phyloP scores from a whole-genome alignment of 2,113 vertebrate species.

The Eurystomus gularis region DNA sequence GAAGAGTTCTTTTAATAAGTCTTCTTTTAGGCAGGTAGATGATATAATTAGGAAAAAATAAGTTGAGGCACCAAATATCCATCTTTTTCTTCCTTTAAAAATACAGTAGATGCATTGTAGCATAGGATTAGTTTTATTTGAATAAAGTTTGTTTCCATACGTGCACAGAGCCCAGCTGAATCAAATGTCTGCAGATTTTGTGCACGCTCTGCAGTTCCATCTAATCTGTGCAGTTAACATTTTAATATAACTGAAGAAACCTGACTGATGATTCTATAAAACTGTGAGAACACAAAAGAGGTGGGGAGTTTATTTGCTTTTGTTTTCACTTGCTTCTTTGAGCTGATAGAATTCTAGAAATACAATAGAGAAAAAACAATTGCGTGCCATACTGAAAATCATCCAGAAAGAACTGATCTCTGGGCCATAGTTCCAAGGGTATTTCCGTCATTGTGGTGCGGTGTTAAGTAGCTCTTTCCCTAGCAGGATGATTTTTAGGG shows the following conservation, averaged over 20 bases:
- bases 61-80: not conserved
- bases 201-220: not conserved
- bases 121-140: not conserved
- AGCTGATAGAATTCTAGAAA: not conserved
- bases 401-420: not conserved
- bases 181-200: not conserved
- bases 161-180: not conserved
- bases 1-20: too few species aligned
- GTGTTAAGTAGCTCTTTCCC: not conserved
- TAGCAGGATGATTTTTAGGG: not conserved
- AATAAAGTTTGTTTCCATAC: not conserved
- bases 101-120: not conserved
- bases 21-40: not conserved
- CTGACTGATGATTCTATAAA: not conserved
- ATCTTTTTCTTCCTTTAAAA: not conserved
- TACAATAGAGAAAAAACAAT: not conserved
- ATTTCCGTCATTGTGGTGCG: not conserved
- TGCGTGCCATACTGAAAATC: not conserved
- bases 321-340: not conserved
- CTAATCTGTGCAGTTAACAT: not conserved
- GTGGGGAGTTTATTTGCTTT: not conserved
- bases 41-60: not conserved
- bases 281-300: not conserved
- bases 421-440: not conserved
- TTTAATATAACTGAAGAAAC: not conserved